Evolutionary conservation across 2,888 invertebrate species (phyloP), one percentile per base, ranked within the genome.

Genomic region (Arrhopalites spinosus): DNA sequence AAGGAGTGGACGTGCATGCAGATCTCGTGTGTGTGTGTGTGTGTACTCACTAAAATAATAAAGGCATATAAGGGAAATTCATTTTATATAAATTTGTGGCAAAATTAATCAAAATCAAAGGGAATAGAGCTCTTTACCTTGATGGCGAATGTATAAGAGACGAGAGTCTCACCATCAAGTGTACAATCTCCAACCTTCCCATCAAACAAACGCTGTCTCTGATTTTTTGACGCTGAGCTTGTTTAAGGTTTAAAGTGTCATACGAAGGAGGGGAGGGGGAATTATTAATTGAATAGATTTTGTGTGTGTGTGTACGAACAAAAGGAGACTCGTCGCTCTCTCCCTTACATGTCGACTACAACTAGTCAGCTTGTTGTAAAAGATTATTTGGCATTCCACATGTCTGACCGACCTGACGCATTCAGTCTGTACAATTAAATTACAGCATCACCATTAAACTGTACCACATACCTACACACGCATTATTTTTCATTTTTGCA

Each of bases 351-450:
- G 20, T n/a, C 3, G 15, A 8, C 2, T 50, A 50, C 59, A 59
- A 2, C 5, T 50, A 50, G 17, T 13, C 50, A 45, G 67, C 43
- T 67, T 23, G 25, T 43, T 43, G 67, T 17, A 61, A 3, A n/a
- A 45, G 67, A 67, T 45, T 36, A 43, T 45, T 45, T 45, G 67
- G 30, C 71, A 72, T 72, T 72, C 71, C 71, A 72, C 59, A 59
- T 71, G 59, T 71, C 71, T 71, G 59, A 72, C 71, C 61, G 71
- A 72, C 43, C 61, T 43, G 71, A 72, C 71, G 71, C 71, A 72
- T n/a, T n/a, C n/a, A n/a, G n/a, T n/a, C 61, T 59, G 71, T 61
- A 72, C 61, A 59, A 72, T 72, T 72, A 59, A 56, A 72, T 61
- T 72, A 59, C 71, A 72, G 36, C 71, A 71, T 71, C 71, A 61